Conservation (phyloP, 1,140 invertebrate genomes). For the Varroa destructor region DNA sequence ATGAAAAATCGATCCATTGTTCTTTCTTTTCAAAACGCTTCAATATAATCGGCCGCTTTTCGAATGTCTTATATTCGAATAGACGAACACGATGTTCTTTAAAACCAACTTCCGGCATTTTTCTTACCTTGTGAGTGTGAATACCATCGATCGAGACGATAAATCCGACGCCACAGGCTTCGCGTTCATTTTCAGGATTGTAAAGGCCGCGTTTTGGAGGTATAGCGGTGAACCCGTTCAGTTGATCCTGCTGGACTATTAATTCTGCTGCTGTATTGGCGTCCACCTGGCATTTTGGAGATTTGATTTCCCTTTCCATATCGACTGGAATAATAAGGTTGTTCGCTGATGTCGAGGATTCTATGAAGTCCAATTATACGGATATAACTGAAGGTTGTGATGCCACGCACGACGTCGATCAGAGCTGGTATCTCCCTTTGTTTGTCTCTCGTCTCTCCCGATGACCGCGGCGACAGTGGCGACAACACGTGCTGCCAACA, state of each 20-base stretch:
- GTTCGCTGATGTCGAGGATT: neutral
- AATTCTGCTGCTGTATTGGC: neutral
- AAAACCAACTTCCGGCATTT: neutral
- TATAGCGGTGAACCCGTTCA: slow-evolving; percentile 36
- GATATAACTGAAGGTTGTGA: too few relatives aligned
- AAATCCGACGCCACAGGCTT: slow-evolving; percentile 96
- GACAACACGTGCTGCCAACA: too few relatives aligned
- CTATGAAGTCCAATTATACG: neutral
- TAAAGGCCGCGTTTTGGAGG: slow-evolving; percentile 67
- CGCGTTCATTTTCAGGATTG: slow-evolving; percentile 79
- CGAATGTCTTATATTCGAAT: too few relatives aligned
- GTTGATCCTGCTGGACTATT: neutral
- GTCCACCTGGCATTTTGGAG: neutral
- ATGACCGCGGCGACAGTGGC: too few relatives aligned
- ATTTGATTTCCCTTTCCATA: slow-evolving; percentile 30
- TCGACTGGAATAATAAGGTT: slow-evolving; percentile 6
- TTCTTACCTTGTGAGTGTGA: slow-evolving; percentile 69
- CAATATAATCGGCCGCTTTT: too few relatives aligned
- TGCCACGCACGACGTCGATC: neutral
- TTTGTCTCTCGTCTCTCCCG: slow-evolving; percentile 4
- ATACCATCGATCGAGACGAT: slow-evolving; percentile 93
- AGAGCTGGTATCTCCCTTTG: neutral
- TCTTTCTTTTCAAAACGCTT: too few relatives aligned
- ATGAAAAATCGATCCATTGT: too few relatives aligned
- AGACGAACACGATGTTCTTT: too few relatives aligned